Evolutionary conservation across 2,113 vertebrate species (phyloP).

Genomic region (Athene cunicularia): DNA sequence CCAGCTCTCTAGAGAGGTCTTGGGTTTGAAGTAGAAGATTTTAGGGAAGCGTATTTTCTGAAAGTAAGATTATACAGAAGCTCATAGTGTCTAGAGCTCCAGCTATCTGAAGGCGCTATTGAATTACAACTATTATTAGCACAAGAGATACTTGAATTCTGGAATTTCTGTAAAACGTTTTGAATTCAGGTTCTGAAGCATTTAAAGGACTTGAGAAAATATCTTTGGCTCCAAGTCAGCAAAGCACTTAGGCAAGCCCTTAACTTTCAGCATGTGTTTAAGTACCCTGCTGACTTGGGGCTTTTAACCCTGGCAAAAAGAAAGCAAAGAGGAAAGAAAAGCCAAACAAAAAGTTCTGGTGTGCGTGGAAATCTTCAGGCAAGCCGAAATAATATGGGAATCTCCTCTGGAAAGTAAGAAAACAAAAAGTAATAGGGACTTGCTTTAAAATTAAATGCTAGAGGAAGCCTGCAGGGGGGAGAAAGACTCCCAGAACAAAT

Average conservation of each 20-base stretch:
- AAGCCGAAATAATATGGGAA: background rate
- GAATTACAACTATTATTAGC: constrained; percentile 34
- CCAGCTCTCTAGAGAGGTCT: background rate
- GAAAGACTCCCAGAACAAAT: constrained; percentile 39
- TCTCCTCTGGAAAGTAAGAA: background rate
- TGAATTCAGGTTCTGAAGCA: constrained; percentile 40
- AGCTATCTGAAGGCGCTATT: background rate
- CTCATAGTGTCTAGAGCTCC: background rate
- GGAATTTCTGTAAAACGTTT: constrained; percentile 35
- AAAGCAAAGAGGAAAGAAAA: constrained; percentile 13
- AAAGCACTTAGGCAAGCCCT: constrained; percentile 64
- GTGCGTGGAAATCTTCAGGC: background rate
- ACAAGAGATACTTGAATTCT: constrained; percentile 51
- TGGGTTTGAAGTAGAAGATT: background rate
- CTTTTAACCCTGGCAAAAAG: constrained; percentile 28
- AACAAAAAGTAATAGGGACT: background rate
- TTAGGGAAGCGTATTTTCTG: background rate
- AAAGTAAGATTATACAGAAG: background rate
- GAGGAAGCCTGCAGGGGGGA: background rate
- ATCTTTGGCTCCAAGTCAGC: constrained; percentile 60
- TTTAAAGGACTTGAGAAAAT: constrained; percentile 55
- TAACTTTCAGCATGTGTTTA: constrained; percentile 67
- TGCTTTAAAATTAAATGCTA: constrained; percentile 10
- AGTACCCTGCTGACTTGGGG: constrained; percentile 61
- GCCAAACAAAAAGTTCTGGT: background rate